These are phyloP conservation scores for Seriola quinqueradiata DNA, from an alignment of 2,113 vertebrate genomes.

Conservation along the genomic window DNA sequence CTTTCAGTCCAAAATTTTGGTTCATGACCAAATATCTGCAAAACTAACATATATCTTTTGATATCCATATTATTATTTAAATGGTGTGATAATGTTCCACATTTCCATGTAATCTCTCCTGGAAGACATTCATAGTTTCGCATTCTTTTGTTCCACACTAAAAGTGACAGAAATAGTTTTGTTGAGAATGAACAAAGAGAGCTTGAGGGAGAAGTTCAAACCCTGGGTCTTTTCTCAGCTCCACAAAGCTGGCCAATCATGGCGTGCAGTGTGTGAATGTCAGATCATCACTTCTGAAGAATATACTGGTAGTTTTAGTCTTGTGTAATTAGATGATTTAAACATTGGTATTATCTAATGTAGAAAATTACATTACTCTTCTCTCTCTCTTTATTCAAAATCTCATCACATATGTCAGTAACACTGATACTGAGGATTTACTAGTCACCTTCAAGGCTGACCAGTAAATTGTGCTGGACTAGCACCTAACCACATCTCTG, in stretches of 20 bases:
- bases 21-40: no score
- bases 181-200: not conserved
- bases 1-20: no score
- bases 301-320: not conserved
- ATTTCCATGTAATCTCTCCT: no score
- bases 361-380: not conserved
- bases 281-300: not conserved
- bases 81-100: no score
- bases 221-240: not conserved
- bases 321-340: not conserved
- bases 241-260: not conserved
- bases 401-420: not conserved
- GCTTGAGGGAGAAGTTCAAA: not conserved
- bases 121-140: no score
- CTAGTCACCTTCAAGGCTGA: slow-evolving; percentile 38
- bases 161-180: no score
- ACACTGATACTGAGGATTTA: not conserved
- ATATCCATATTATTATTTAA: no score
- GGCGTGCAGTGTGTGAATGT: not conserved
- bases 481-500: slow-evolving; percentile 33
- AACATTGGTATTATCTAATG: not conserved
- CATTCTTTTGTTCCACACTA: no score
- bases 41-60: no score
- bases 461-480: slow-evolving; percentile 54
- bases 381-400: not conserved